Evolutionary conservation across 2,797 vertebrate species (phyloP).

Genomic region (Avahi laniger): DNA sequence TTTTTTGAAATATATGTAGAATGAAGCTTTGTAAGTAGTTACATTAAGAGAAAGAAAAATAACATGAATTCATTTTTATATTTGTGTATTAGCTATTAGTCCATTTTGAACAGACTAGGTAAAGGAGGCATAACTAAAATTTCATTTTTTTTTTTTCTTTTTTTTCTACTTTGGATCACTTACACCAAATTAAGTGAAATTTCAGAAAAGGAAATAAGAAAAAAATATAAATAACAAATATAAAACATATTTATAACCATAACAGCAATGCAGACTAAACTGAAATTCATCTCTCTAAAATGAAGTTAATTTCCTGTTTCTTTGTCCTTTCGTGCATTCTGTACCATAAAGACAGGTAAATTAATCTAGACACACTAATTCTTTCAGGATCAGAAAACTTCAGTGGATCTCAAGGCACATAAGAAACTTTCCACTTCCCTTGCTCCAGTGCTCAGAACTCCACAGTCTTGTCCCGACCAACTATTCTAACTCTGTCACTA

Average conservation of each 20-base stretch:
- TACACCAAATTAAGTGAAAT: background rate
- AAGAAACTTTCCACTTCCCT: background rate
- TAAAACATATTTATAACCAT: slow-evolving; percentile 30
- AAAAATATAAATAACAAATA: slow-evolving; percentile 51
- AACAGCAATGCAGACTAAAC: slow-evolving; percentile 44
- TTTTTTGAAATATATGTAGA: slow-evolving; percentile 47
- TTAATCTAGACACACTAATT: slow-evolving; percentile 40
- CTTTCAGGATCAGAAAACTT: slow-evolving; percentile 29
- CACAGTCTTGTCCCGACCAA: background rate
- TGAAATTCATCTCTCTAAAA: slow-evolving; percentile 45
- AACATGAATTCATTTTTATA: slow-evolving; percentile 31
- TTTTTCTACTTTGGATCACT: too few species aligned
- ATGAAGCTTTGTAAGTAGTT: slow-evolving; percentile 58
- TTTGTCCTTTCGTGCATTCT: slow-evolving; percentile 38
- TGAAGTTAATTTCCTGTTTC: slow-evolving; percentile 48
- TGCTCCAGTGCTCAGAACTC: background rate
- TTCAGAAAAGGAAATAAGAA: slow-evolving; percentile 31
- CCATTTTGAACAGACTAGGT: slow-evolving; percentile 10
- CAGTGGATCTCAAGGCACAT: background rate
- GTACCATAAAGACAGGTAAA: background rate
- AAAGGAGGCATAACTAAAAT: background rate
- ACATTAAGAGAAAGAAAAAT: background rate
- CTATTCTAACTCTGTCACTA: background rate
- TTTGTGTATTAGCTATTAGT: slow-evolving; percentile 54
- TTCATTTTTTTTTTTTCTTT: too few species aligned